A percentile compares a stretch with the other conserved stretches of the same genome.
phyloP scores from a whole-genome alignment of 2,797 vertebrate species.

The Poeciliopsis gracilis region DNA sequence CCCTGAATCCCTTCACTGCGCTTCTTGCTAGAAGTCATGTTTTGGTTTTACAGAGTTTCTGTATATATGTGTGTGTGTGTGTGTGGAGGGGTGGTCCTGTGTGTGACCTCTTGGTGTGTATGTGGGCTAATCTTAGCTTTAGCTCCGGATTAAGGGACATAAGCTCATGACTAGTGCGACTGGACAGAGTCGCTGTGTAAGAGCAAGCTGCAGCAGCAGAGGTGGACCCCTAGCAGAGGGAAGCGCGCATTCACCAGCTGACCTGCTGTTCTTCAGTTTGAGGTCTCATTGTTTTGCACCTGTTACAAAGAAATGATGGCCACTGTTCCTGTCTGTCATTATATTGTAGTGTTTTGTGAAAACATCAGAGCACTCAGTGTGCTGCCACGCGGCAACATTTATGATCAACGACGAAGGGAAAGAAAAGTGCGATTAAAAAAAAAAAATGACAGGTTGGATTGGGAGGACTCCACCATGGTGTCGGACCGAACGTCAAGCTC shows the following conservation, averaged over 20 bases:
- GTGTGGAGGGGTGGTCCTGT: constrained; percentile 36
- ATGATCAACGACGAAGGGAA: constrained; percentile 31
- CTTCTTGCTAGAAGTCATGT: not conserved
- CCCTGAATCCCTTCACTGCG: not conserved
- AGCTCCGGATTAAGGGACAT: constrained; percentile 71
- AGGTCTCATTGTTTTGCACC: constrained; percentile 2
- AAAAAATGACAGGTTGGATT: constrained; percentile 25
- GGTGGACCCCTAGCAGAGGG: not conserved
- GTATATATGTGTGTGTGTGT: constrained; percentile 32
- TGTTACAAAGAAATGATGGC: not conserved
- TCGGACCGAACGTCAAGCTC: constrained; percentile 14
- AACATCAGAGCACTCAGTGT: constrained; percentile 25
- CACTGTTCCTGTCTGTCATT: constrained; percentile 15
- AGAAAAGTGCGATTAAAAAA: constrained; percentile 21
- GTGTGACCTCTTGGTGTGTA: constrained; percentile 48
- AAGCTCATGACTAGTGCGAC: constrained; percentile 44
- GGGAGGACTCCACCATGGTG: constrained; percentile 21
- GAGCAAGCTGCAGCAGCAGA: constrained; percentile 7
- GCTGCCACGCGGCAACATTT: constrained; percentile 6
- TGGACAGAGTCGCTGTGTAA: constrained; percentile 33
- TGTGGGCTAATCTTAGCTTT: constrained; percentile 82
- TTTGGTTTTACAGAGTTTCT: not conserved
- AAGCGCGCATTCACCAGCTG: not conserved
- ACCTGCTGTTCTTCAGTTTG: not conserved
- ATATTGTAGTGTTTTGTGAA: constrained; percentile 24